Evolutionary conservation across 1,140 invertebrate genomes (phyloP).

Genomic region (Drosophila varians): DNA sequence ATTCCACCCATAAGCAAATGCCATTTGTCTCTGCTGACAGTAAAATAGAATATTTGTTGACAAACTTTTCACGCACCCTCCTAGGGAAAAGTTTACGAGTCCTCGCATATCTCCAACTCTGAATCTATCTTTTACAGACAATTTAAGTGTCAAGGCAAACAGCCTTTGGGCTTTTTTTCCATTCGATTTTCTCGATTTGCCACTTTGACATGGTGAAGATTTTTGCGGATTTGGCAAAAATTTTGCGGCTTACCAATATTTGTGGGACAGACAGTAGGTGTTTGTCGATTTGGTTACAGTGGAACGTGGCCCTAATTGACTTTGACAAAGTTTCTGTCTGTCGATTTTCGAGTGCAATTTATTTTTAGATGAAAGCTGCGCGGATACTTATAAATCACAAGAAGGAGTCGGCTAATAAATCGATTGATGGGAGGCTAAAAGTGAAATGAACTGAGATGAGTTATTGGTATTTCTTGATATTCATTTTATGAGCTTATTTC

Average conservation of each 20-base stretch:
- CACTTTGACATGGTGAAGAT: conserved; percentile 21
- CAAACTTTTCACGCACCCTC: conserved; percentile 51
- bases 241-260: conserved; percentile 5
- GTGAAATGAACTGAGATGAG: conserved; percentile 8
- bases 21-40: conserved; percentile 39
- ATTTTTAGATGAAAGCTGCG: conserved; percentile 12
- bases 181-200: conserved; percentile 9
- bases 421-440: conserved; percentile 9
- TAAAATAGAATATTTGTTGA: conserved; percentile 53
- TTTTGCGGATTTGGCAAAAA: conserved; percentile 39
- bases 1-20: background rate
- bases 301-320: conserved; percentile 60
- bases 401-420: conserved; percentile 9
- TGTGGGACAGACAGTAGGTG: conserved; percentile 43
- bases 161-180: conserved; percentile 29
- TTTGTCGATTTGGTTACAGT: conserved; percentile 54
- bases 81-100: conserved; percentile 52
- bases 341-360: conserved; percentile 27
- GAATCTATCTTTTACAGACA: conserved; percentile 67
- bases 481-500: background rate
- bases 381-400: conserved; percentile 29
- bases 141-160: conserved; percentile 50
- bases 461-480: background rate
- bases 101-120: conserved; percentile 23
- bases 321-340: conserved; percentile 37